Base-by-base conservation (phyloP, 2,888 invertebrate species). In the Mythimna pallens region DNA sequence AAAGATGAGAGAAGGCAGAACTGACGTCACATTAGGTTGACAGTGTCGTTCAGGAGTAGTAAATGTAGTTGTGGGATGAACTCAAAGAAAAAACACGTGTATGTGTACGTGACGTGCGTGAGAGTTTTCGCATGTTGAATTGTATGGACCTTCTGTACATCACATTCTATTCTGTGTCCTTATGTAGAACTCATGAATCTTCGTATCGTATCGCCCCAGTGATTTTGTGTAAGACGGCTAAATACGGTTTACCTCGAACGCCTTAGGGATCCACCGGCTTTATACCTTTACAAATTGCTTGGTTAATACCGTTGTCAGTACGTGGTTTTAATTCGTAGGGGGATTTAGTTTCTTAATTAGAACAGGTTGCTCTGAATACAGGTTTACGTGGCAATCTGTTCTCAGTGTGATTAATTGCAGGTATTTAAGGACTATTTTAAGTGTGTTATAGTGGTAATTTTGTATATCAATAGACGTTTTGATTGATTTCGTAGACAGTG, bases 321-420 rank as follows among this genome's bases (percentile, higher is more conserved):
- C 73, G 86, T 81, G 84, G 86, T 84, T 86, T 87, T 81, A 87
- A 86, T 86, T 82, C 81, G 81, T 79, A 79, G 78, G 58, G 78
- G 81, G 80, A 84, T 84, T 86, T 80, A 73, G 73, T 78, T 84
- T 79, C 79, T 86, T 87, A 86, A 86, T 86, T 86, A 86, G 87
- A 81, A 74, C 70, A 71, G 72, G 70, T 78, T 75, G 61, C 76
- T 75, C 47, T 69, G 69, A 72, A 78, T 76, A 71, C 47, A 14
- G 73, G 68, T 82, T 74, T 81, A 65, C 22, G 62, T 58, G 73
- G 74, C 43, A 83, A 64, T 79, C 58, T 61, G 80, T 57, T 52
- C 65, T 65, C 57, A 34, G 52, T 64, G 70, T 75, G 63, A 79
- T 79, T 81, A 68, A 81, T 79, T 70, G 68, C 47, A 59, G 36